Base-by-base conservation (phyloP, 2,888 invertebrate species). In the Strigamia transsilvanica region DNA sequence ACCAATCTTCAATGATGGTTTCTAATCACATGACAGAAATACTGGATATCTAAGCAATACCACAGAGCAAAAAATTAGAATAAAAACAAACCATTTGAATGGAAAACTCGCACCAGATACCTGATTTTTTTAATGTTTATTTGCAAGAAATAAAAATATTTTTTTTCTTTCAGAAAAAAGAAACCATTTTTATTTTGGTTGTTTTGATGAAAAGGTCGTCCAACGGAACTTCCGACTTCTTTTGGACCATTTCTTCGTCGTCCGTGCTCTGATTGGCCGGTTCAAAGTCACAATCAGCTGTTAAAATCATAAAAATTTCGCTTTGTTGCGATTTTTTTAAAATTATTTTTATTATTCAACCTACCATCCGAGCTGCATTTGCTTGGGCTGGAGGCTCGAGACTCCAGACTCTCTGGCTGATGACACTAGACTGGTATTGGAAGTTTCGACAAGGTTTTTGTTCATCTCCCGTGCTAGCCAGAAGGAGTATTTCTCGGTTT, bases 401-500 rank as follows among this genome's bases (percentile, higher is more conserved):
- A 84, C 13, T 73, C 82, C 21, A n/a, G n/a, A n/a, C n/a, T n/a
- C n/a, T n/a, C 34, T 81, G 21, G 80, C 41, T 4, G 84, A 82
- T 18, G 83, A 83, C 23, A 61, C 83, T 34, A 81, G 23, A 80
- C 83, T 84, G 1, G 82, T 82, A 6, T 79, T 81, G 9, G 82
- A 80, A 73, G 83, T 83, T 12, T 84, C 85, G 32, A 83, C 86
- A 38, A 88, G 88, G 79, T 90, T 88, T 87, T 92, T 91, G 86
- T 93, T 93, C 91, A 96, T 93, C 84, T 94, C 94, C 88, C 96
- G 95, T 5, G 96, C 95, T 83, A 97, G 89, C 89, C 94, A 93
- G 38, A 94, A 94, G 46, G 97, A 97, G 90, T 97, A 98, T 87
- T 96, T 97, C 89, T 99, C 99, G 0, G 99, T 98, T 89, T 97